Base-by-base conservation (phyloP, 1,140 invertebrate genomes). In the Hormaphis cornu region DNA sequence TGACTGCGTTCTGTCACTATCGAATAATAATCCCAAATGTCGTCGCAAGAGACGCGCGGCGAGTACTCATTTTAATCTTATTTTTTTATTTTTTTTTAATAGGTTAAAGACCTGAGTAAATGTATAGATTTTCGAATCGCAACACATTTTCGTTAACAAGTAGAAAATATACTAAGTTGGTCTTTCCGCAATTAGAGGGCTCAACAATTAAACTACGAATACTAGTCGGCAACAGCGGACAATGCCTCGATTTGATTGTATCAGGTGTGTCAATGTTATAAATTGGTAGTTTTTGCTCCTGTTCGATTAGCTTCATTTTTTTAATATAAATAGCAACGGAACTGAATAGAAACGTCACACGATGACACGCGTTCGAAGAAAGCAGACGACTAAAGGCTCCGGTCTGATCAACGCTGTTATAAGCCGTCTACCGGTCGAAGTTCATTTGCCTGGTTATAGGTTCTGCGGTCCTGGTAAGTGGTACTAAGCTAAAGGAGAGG, bases 381-480 rank as follows among this genome's bases (percentile, higher is more conserved):
- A 3, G 12, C 20, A 20, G 10, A 16, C 18, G 6, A 69, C 18
- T 72, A 70, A 70, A 22, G 71, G 73, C 28, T 69, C 63, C 48
- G 75, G 75, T 18, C 7, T 78, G 10, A 10, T 78, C 18, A 79
- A 80, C 71, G 74, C 48, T 30, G 22, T 77, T 18, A 79, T 80
- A 22, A 76, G 81, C 74, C 75, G 75, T 33, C 63, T 81, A 30
- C 78, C 79, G 6, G 52, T 79, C 33, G 80, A 82, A 75, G 37
- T 80, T 46, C 77, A 82, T 74, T 59, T 81, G 33, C 79, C 79
- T 6, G 77, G 77, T 18, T 69, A 69, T 77, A 73, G 78, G 33
- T 81, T 76, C 70, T 80, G 79, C 69, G 79, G 78, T 5, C 77
- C 78, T 26, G 78, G 78, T n/a, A 82, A 78, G 20, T 26, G 78